Base-by-base conservation (phyloP, 2,797 vertebrate species). In the Siniperca obscura region DNA sequence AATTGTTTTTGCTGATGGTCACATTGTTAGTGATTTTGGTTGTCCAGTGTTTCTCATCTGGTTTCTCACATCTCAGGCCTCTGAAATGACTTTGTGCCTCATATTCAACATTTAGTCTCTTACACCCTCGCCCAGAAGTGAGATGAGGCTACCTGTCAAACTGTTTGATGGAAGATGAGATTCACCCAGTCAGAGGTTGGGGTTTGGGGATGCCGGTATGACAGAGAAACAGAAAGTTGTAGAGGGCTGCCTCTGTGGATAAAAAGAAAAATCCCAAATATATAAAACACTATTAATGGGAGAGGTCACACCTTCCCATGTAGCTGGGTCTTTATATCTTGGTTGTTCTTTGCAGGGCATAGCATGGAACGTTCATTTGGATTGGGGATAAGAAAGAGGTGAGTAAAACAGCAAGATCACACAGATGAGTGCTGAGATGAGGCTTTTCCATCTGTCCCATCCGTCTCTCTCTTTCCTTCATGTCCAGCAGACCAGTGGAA, bases 141-240 rank as follows among this genome's bases (percentile, higher is more conserved):
- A 50, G 59, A 65, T 22, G 59, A 56, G 64, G 52, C 71, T 16
- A 3, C 19, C 46, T 81, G 55, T 84, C 76, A 82, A 42, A 42
- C 53, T 36, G 64, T 55, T 73, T 74, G 74, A 70, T 36, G 7
- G 53, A 74, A 61, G 84, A 30, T 66, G 53, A 73, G 66, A 68
- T 25, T 80, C 42, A 73, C 27, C 70, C 40, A 62, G 60, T 62
- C 27, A 74, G 34, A 80, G 66, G 30, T 56, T n/a, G 50, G 7
- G 46, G n/a, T 66, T 53, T 71, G 0, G 22, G 44, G 48, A 2
- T 16, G 19, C 22, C 0, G 19, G 34, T 52, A 22, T 72, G n/a
- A 76, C 6, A 0, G 48, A 71, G 36, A 38, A 44, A 40, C 22
- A 25, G 36, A 42, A 5, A 67, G 25, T 60, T 44, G 19, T 19